phyloP scores from a whole-genome alignment of 2,888 invertebrate genomes.

The Cosmia pyralina region DNA sequence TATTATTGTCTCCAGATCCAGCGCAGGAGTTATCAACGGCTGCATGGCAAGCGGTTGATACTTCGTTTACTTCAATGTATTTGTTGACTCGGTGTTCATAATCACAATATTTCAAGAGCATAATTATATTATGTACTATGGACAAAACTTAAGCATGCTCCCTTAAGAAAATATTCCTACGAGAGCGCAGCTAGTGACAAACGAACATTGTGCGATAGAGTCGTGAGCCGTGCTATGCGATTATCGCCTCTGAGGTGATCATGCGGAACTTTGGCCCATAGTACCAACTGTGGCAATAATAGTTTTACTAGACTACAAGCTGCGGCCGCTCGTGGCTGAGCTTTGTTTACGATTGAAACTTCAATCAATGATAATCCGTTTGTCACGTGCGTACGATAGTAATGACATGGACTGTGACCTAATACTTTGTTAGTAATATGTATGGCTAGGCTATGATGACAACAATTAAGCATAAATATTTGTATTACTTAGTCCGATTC shows the following conservation, averaged over 20 bases:
- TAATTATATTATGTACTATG: too few relatives aligned
- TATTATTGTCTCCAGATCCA: background rate
- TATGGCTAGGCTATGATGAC: too few relatives aligned
- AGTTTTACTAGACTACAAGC: background rate
- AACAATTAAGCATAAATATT: background rate
- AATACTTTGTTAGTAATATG: background rate
- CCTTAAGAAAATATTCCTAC: too few relatives aligned
- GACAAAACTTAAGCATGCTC: too few relatives aligned
- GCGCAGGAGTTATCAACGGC: background rate
- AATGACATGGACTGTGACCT: slow-evolving; percentile 19
- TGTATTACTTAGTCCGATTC: background rate
- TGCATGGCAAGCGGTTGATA: too few relatives aligned
- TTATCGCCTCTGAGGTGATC: too few relatives aligned
- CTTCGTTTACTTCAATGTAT: background rate
- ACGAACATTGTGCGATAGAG: too few relatives aligned
- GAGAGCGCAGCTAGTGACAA: too few relatives aligned
- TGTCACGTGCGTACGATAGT: slow-evolving; percentile 17
- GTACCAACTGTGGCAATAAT: background rate
- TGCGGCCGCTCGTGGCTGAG: too few relatives aligned
- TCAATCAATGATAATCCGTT: background rate
- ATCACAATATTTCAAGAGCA: background rate
- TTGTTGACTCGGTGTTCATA: background rate
- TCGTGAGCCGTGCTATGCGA: too few relatives aligned
- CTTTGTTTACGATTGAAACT: background rate
- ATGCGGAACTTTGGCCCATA: too few relatives aligned